Conservation (phyloP, 2,888 invertebrate genomes). For the Ditylenchus weischeri region DNA sequence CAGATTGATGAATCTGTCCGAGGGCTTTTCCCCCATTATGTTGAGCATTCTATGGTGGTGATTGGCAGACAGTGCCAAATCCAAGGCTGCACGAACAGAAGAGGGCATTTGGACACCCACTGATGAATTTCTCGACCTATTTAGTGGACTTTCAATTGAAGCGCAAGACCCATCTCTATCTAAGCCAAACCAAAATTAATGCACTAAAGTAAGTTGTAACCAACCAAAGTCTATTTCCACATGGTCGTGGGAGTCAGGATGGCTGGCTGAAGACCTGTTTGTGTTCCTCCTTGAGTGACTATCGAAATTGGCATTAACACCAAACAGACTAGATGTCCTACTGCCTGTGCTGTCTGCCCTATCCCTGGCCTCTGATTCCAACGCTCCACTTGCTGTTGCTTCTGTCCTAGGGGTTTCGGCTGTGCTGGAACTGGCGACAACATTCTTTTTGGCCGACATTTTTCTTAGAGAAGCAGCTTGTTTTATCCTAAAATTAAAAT, state of each 20-base stretch:
- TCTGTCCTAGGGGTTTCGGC: background rate
- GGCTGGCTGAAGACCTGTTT: slow-evolving; percentile 14
- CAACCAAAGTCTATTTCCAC: slow-evolving; percentile 37
- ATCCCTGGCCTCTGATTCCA: slow-evolving; percentile 1
- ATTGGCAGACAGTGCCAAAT: slow-evolving; percentile 10
- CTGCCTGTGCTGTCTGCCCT: slow-evolving; percentile 6
- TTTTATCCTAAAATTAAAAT: slow-evolving; percentile 18
- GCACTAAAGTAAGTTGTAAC: background rate
- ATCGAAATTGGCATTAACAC: background rate
- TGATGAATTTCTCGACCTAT: slow-evolving; percentile 34
- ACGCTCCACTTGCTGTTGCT: background rate
- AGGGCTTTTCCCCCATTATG: background rate
- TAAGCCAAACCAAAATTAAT: slow-evolving; percentile 1
- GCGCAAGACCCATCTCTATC: slow-evolving; percentile 19
- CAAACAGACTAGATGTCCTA: slow-evolving; percentile 4
- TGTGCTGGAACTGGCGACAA: background rate
- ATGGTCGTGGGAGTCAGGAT: slow-evolving; percentile 30
- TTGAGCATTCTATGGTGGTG: slow-evolving; percentile 6
- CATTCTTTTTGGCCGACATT: background rate
- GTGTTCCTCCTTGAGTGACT: slow-evolving; percentile 24
- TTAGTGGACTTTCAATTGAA: slow-evolving; percentile 28
- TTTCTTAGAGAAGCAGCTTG: slow-evolving; percentile 12
- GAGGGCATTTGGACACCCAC: slow-evolving; percentile 33
- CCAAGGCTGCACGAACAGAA: slow-evolving; percentile 25
- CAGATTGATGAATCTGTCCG: background rate